Base-by-base conservation (phyloP, 1,140 invertebrate genomes). In the Drosophila virilis region DNA sequence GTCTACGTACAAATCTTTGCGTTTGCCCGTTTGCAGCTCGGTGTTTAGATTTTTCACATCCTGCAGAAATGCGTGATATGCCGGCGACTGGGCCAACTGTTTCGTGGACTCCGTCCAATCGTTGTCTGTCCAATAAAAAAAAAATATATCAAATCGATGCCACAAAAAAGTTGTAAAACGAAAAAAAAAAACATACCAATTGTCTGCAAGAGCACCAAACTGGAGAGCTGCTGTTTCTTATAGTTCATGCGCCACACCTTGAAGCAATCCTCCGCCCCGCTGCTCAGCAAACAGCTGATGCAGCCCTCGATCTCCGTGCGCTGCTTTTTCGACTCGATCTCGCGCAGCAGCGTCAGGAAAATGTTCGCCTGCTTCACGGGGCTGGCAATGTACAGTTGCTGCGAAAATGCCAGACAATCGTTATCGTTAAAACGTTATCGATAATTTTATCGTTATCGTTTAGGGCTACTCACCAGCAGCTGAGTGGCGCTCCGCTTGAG, bases 211-310 rank as follows among this genome's bases (percentile, higher is more conserved):
- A 92, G 46, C 57, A 91, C n/a, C 13, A 82, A 62, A 3, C 89
- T 88, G 2, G 91, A 57, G 28, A 88, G 15, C 17, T 94, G 84
- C 85, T 94, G 91, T 65, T 94, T 95, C 7, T 88, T 81, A 72
- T 94, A 94, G 55, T 94, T 69, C 81, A 93, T 93, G 65, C 82
- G 93, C 94, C 94, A 95, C 9, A 90, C 77, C 57, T 80, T 91
- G n/a, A 94, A 93, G 65, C 93, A 93, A 54, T 92, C 90, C 35
- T 93, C 91, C 58, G 94, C 93, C 1, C 78, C 77, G 8, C 32
- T 43, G 58, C 92, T 92, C 2, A 90, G 74, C 28, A 95, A 86
- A 70, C 94, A 94, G 43, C 83, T 91, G 35, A 93, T 68, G 57
- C 91, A 92, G 37, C 86, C 91, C 17, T 80, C 80, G 12, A 91